Base-by-base conservation (phyloP, 2,888 invertebrate genomes). In the Ornithoptera alexandrae region DNA sequence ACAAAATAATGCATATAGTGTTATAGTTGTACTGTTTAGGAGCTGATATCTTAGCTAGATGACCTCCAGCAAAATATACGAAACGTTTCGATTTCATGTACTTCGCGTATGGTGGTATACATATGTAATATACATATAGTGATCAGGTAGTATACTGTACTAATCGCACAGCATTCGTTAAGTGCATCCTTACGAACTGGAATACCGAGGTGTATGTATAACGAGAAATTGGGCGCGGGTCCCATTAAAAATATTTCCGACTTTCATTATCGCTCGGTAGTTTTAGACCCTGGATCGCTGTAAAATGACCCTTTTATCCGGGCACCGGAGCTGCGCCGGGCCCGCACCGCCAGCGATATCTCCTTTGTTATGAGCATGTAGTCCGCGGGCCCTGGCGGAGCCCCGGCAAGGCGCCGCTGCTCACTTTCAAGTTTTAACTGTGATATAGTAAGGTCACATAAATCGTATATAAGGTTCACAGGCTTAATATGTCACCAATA, bases 281-380 rank as follows among this genome's bases (percentile, higher is more conserved):
- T 70, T 70, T 56, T 57, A 62, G 66, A 67, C 64, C 66, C 39
- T 58, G 68, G 71, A 42, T 72, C 68, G 72, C 72, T 69, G 74
- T 75, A 74, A 75, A 74, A 63, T 68, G 75, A 69, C 71, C 64
- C 66, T 65, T 71, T 75, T 75, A 75, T 68, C 65, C 64, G 62
- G 36, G 50, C 65, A 67, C 71, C 61, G 68, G 62, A 50, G 57
- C 72, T 68, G 68, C 57, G 70, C 57, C 61, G 68, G 62, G 39
- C 59, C 72, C 69, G 68, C 57, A 68, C 60, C 65, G 62, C 69
- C 65, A 69, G 59, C 65, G 71, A 73, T 71, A 73, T 68, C 64
- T 74, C 67, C 57, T 70, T 70, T 66, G 62, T 70, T 67, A 70
- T 66, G 62, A 66, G 53, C 70, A 53, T 70, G 63, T 66, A 63